A percentile compares a stretch with the other conserved stretches of the same genome.
phyloP scores from a whole-genome alignment of 37 sponge, comb jelly and placozoan species.

The Geodia barretti region DNA sequence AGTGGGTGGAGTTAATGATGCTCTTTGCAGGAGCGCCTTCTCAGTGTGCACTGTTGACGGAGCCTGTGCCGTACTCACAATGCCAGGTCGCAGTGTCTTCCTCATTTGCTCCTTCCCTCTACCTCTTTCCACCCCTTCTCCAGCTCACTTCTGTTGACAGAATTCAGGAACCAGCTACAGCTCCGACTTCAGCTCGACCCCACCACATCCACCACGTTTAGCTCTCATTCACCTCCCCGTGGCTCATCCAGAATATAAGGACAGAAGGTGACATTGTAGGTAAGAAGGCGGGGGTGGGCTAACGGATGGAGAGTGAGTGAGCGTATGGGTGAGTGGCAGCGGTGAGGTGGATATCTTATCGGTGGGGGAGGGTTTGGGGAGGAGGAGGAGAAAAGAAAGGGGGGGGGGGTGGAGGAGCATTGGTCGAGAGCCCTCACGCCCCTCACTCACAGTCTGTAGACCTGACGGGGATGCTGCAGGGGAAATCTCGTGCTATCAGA shows the following conservation, averaged over 20 bases:
- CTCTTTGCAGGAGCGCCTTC: conserved; percentile 70
- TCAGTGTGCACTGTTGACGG: conserved; percentile 75
- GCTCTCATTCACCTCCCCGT: not conserved
- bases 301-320: not conserved
- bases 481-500: not conserved
- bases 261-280: conserved; percentile 18
- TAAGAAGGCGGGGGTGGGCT: conserved; percentile 10
- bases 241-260: not conserved
- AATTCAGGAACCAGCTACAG: conserved; percentile 51
- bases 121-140: not conserved
- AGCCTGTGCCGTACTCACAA: conserved; percentile 86
- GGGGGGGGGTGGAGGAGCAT: not conserved
- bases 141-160: conserved; percentile 72
- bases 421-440: not conserved
- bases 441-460: not conserved
- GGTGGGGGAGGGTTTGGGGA: not conserved
- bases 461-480: not conserved
- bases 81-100: conserved; percentile 59
- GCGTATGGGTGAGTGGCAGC: not conserved
- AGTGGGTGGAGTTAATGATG: too few species aligned
- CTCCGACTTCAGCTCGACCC: conserved; percentile 33
- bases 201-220: not conserved
- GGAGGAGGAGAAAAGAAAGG: not conserved
- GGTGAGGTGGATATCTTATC: not conserved
- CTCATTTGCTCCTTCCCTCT: not conserved